phyloP scores from a whole-genome alignment of 2,888 invertebrate genomes.

The Poecilus cupreus region DNA sequence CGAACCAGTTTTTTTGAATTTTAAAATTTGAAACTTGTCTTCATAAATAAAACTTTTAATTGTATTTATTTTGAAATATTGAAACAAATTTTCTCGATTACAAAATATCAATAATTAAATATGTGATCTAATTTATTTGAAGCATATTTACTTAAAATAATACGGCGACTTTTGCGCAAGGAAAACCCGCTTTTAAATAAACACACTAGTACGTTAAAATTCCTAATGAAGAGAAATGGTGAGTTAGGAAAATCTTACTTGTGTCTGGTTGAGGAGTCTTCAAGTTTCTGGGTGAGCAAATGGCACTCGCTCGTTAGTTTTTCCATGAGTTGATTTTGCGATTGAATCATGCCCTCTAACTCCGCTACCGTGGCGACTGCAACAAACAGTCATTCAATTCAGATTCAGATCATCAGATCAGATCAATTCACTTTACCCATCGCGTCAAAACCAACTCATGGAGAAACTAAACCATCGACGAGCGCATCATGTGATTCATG shows the following conservation, averaged over 20 bases:
- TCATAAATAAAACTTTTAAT: too few relatives aligned
- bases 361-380: slow-evolving; percentile 92
- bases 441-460: slow-evolving; percentile 73
- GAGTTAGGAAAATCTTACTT: slow-evolving; percentile 79
- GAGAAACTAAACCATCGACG: slow-evolving; percentile 66
- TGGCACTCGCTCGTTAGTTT: slow-evolving; percentile 93
- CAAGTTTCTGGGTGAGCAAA: slow-evolving; percentile 91
- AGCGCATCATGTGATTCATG: neutral
- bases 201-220: too few relatives aligned
- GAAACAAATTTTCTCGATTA: too few relatives aligned
- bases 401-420: neutral
- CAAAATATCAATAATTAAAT: too few relatives aligned
- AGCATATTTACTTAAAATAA: too few relatives aligned
- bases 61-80: too few relatives aligned
- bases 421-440: neutral
- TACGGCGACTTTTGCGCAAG: too few relatives aligned
- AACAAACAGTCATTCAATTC: slow-evolving; percentile 68
- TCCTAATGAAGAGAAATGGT: neutral
- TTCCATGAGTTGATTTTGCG: slow-evolving; percentile 95
- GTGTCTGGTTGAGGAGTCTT: slow-evolving; percentile 90
- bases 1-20: too few relatives aligned
- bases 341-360: slow-evolving; percentile 92
- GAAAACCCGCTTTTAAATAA: neutral
- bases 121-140: too few relatives aligned
- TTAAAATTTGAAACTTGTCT: too few relatives aligned